phyloP scores from a whole-genome alignment of 1,140 invertebrate genomes.

The Xylocopa sonorina region DNA sequence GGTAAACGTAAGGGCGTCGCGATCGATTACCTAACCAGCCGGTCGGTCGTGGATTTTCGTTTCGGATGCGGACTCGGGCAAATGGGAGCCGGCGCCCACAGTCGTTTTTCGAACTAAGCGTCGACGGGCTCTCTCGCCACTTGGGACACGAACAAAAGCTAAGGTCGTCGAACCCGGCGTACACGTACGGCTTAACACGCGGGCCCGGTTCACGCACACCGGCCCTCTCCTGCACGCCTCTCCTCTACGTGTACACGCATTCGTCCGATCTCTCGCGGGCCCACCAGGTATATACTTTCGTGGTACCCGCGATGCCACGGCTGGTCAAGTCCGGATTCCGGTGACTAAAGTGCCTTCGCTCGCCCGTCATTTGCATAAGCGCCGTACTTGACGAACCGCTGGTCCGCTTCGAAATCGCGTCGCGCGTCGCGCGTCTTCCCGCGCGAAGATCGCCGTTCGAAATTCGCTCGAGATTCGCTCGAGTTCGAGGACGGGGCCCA shows the following conservation, averaged over 20 bases:
- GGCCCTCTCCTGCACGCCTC: constrained; percentile 20
- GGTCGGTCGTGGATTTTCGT: constrained; percentile 65
- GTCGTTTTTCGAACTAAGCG: constrained; percentile 68
- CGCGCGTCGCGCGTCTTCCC: neutral
- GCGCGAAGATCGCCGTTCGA: neutral
- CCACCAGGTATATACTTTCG: constrained; percentile 52
- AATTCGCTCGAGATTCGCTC: neutral
- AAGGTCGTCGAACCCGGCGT: constrained; percentile 64
- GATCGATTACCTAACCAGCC: constrained; percentile 77
- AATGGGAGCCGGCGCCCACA: constrained; percentile 59
- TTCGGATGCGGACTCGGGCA: constrained; percentile 42
- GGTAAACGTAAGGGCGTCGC: constrained; percentile 69
- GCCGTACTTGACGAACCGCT: constrained; percentile 30
- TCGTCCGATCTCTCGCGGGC: constrained; percentile 38
- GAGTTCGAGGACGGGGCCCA: too few species aligned
- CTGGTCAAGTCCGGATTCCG: constrained; percentile 54
- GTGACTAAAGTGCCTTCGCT: constrained; percentile 40
- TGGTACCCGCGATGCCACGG: constrained; percentile 46
- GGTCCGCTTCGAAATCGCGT: constrained; percentile 4
- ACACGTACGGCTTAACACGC: constrained; percentile 42
- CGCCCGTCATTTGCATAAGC: constrained; percentile 40
- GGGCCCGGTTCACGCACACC: constrained; percentile 48
- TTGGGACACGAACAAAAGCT: constrained; percentile 80
- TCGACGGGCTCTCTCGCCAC: constrained; percentile 59
- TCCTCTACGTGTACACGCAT: constrained; percentile 47